A percentile compares a stretch with the other conserved stretches of the same genome.
These are phyloP conservation scores for Agonopterix heracliana DNA, from an alignment of 2,888 invertebrate species.

Conservation along the genomic window DNA sequence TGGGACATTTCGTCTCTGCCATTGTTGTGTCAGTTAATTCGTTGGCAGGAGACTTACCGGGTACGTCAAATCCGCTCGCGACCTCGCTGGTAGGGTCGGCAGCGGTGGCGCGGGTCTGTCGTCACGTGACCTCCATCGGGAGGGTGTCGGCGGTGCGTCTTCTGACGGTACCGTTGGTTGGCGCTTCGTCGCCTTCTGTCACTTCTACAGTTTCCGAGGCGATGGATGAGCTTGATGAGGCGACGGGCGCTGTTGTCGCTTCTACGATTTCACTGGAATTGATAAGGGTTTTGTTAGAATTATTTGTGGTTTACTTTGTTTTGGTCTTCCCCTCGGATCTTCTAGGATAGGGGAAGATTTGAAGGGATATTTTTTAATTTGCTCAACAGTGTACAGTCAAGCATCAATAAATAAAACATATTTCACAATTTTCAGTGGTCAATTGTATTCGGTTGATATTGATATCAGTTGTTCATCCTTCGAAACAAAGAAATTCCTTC, in stretches of 20 bases:
- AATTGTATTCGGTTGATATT: no score
- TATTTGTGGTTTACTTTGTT: no score
- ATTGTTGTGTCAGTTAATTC: not conserved
- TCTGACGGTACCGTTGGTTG: constrained; percentile 36
- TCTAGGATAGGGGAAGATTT: no score
- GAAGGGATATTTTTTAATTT: no score
- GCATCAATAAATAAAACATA: no score
- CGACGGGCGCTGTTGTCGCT: constrained; percentile 28
- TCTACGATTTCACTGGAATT: constrained; percentile 43
- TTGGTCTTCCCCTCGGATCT: no score
- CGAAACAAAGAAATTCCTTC: no score
- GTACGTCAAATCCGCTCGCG: constrained; percentile 5
- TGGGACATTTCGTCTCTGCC: constrained; percentile 1
- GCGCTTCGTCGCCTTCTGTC: constrained; percentile 20
- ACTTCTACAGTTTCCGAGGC: constrained; percentile 9
- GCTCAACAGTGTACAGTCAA: no score
- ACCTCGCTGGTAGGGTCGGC: constrained; percentile 7
- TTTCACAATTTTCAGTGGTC: no score
- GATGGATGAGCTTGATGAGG: constrained; percentile 13
- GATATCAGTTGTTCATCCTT: no score
- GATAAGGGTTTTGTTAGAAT: no score
- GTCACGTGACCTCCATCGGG: constrained; percentile 73
- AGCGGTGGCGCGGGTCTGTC: constrained; percentile 16
- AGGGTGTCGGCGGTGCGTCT: constrained; percentile 44
- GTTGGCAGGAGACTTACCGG: not conserved